Evolutionary conservation across 2,797 vertebrate species (phyloP).

Genomic region (Halcyon chelicuti): DNA sequence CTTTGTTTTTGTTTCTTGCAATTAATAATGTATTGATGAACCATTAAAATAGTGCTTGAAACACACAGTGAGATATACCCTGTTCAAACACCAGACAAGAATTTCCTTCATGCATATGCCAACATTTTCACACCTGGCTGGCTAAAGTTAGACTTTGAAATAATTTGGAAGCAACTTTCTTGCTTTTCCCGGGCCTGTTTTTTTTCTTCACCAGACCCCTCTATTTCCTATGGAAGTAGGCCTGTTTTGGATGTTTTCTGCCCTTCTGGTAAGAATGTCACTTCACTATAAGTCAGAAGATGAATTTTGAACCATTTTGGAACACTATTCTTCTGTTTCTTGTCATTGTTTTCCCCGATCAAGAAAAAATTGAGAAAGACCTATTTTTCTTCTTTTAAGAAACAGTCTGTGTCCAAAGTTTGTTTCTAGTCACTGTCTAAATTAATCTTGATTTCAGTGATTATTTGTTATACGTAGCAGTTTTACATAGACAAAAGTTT

Average conservation of each 20-base stretch:
- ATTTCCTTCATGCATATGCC: neutral
- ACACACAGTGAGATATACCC: neutral
- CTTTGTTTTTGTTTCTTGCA: neutral
- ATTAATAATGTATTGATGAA: neutral
- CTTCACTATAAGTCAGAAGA: neutral
- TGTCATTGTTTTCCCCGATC: neutral
- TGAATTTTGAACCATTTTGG: neutral
- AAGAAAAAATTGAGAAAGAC: neutral
- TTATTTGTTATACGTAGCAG: neutral
- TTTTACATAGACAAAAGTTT: neutral
- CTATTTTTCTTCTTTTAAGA: neutral
- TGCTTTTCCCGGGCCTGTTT: neutral
- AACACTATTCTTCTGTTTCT: neutral
- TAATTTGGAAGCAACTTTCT: neutral
- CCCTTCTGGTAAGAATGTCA: neutral
- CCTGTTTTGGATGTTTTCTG: neutral
- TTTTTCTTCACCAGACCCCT: neutral
- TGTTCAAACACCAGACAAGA: neutral
- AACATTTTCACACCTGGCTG: neutral
- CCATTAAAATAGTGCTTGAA: neutral
- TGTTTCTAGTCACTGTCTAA: neutral
- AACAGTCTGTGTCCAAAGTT: neutral
- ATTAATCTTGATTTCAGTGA: neutral
- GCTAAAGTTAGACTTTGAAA: neutral
- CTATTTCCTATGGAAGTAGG: neutral